phyloP scores from a whole-genome alignment of 37 sponge, comb jelly and placozoan genomes.

The Halichondria panicea region DNA sequence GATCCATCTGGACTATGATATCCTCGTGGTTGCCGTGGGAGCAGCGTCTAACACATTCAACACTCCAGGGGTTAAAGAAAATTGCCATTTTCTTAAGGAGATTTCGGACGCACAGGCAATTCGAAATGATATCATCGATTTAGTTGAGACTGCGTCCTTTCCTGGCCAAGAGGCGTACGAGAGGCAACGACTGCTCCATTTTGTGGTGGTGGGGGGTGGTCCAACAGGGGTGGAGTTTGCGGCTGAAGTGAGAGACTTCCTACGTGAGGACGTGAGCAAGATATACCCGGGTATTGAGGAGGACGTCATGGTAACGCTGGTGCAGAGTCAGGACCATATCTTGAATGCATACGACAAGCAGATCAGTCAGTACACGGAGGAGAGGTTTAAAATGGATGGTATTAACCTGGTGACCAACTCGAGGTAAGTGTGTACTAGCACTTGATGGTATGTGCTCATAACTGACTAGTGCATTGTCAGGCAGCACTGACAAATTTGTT shows the following conservation, averaged over 20 bases:
- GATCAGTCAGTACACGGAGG: slow-evolving; percentile 67
- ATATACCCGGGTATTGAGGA: slow-evolving; percentile 39
- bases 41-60: slow-evolving; percentile 54
- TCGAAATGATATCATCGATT: slow-evolving; percentile 53
- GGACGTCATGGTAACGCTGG: slow-evolving; percentile 30
- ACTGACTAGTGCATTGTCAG: no score
- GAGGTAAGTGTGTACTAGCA: slow-evolving; percentile 12
- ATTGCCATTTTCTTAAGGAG: slow-evolving; percentile 67
- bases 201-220: slow-evolving; percentile 75
- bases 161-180: slow-evolving; percentile 61
- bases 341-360: slow-evolving; percentile 64
- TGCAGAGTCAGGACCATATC: slow-evolving; percentile 66
- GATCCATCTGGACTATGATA: slow-evolving; percentile 49
- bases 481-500: background rate
- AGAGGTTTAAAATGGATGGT: slow-evolving; percentile 34
- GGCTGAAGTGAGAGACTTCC: slow-evolving; percentile 62
- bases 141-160: slow-evolving; percentile 67
- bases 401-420: slow-evolving; percentile 47
- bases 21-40: slow-evolving; percentile 72
- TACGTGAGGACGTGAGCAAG: slow-evolving; percentile 57
- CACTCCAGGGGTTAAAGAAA: slow-evolving; percentile 57
- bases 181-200: slow-evolving; percentile 50
- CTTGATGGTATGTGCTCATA: no score
- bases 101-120: slow-evolving; percentile 57
- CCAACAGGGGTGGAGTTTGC: slow-evolving; percentile 85